Base-by-base conservation (phyloP, 2,888 invertebrate species). In the Synanthedon formicaeformis region DNA sequence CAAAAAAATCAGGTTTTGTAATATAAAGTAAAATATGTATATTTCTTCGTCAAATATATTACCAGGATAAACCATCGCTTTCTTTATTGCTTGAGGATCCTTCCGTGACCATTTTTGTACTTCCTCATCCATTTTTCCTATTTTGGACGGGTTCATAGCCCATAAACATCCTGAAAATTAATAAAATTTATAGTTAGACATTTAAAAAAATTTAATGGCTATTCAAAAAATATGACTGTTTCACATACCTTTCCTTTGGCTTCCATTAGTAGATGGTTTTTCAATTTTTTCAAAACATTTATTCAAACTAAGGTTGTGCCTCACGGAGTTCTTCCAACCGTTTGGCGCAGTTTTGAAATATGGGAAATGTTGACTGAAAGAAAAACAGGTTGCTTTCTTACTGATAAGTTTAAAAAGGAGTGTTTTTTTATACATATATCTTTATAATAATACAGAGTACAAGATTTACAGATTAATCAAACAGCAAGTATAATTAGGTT, bases 251-350 rank as follows among this genome's bases (percentile, higher is more conserved):
- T 94, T 94, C 60, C 95, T 89, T 79, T 96, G 95, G 66, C 92
- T 92, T 34, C 94, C 94, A 75, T 94, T 95, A 50, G 94, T 93
- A 0, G 94, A 93, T 0, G 97, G 97, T 66, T 97, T 96, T 72
- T 98, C 98, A 58, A 98, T 97, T 81, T 99, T 99, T 72, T 97
- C 97, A 80, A 99, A 99, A 85, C 98, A 98, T 84, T 99, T 98
- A 86, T 99, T 99, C 64, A 99, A 82, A 61, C 97, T 98, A 63
- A 99, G 89, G 87, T 99, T 99, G 78, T 99, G 99, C 62, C 99
- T 90, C 1, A 99, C 98, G 3, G 98, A 98, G 78, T 99, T 99
- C 85, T 99, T 99, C 99, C 99, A 99, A 13, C 98, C 98, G 73
- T 94, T 96, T 18, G 98, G 98, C 10, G 99, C 99, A 1, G 97